Evolutionary conservation across 2,888 invertebrate species (phyloP), one percentile per base, ranked within the genome.

Genomic region (Andricus curvator): DNA sequence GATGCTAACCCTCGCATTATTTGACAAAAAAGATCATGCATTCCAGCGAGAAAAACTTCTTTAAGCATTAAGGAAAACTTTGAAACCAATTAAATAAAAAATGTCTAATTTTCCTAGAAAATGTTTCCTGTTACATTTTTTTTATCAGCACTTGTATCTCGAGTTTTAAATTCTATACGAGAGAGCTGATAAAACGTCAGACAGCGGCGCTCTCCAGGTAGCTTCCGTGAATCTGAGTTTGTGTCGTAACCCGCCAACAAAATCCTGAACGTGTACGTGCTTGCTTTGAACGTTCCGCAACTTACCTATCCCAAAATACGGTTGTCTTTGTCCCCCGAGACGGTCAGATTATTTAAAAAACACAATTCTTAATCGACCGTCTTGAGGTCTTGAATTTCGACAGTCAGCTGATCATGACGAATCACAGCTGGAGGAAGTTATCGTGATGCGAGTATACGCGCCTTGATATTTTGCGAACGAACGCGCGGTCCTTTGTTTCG

Each of bases 321-420:
- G 44, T 68, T 60, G 22, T 17, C 66, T 62, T 51, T 74, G 25
- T 56, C n/a, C 74, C 70, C 20, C 66, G 60, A 78, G 60, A 74
- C 60, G 37, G 76, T 56, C 44, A 33, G 60, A 77, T 62, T 60
- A 62, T n/a, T 37, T 17, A 33, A 68, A 67, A 56, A 48, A 41
- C 22, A 25, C 48, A 25, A 33, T 41, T 78, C 20, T 65, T 64
- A 44, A 64, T 77, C 60, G 41, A 64, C 33, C 79, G 33, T 79
- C 84, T 85, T 84, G 77, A 84, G 86, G 29, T 79, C 84, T 85
- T 84, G 78, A 84, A 87, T 84, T 83, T 85, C 80, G 80, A 79
- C 65, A 66, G 84, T 85, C 85, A 85, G 86, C 84, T 86, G 85
- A 85, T 87, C 85, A 76, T 84, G 87, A 85, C 84, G 85, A 86